These are phyloP conservation scores for Crematogaster levior DNA, from an alignment of 2,888 invertebrate species.

Conservation along the genomic window DNA sequence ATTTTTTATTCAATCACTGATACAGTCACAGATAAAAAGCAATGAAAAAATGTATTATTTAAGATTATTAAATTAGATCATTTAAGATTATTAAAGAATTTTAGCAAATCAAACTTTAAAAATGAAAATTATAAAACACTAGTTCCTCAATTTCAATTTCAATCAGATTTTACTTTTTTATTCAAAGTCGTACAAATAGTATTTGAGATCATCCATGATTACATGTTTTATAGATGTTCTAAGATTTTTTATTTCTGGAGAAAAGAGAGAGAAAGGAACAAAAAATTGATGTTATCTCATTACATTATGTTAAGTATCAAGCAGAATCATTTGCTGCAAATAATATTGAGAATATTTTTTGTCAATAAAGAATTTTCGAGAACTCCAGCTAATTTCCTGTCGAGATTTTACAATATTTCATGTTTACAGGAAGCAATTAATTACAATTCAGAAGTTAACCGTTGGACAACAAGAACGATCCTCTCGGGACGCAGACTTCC, in stretches of 20 bases:
- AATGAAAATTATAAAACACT: not conserved
- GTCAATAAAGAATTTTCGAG: not conserved
- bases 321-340: not conserved
- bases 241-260: not conserved
- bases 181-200: not conserved
- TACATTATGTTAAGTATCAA: not conserved
- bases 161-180: not conserved
- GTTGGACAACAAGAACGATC: not conserved
- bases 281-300: not conserved
- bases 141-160: not conserved
- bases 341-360: not conserved
- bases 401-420: not conserved
- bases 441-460: conserved; percentile 10
- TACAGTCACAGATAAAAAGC: not conserved
- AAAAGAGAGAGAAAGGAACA: not conserved
- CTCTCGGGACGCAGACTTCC: not conserved
- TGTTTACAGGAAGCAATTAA: not conserved
- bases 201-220: not conserved
- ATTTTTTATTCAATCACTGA: not conserved
- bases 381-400: not conserved
- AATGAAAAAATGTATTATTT: too few relatives aligned
- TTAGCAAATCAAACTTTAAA: not conserved
- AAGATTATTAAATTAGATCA: too few relatives aligned
- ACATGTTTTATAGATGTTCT: not conserved
- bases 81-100: not conserved